Conservation (phyloP, 2,888 invertebrate genomes). For the Strigamia maritima region DNA sequence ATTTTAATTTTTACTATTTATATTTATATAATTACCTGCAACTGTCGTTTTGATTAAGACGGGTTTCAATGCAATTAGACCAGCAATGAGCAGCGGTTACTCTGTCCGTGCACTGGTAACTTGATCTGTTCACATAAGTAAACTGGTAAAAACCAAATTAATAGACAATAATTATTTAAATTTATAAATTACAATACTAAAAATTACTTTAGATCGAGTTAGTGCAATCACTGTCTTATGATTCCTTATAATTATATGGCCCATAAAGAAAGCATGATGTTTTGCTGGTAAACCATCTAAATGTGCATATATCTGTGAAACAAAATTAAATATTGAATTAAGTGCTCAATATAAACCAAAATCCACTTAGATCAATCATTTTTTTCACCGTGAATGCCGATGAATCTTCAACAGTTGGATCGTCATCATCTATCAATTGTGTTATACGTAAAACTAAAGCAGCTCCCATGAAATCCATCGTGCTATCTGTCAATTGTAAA, state of each 20-base stretch:
- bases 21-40: slow-evolving; percentile 22
- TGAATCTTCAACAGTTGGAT: background rate
- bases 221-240: slow-evolving; percentile 12
- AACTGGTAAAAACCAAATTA: background rate
- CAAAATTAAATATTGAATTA: background rate
- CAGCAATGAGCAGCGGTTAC: background rate
- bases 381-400: background rate
- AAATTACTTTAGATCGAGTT: background rate
- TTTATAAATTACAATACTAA: background rate
- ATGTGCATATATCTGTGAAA: slow-evolving; percentile 23
- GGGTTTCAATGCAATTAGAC: slow-evolving; percentile 12
- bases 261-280: slow-evolving; percentile 39
- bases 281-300: slow-evolving; percentile 20
- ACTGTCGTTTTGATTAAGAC: background rate
- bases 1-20: too few species aligned
- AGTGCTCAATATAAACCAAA: too few species aligned
- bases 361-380: too few species aligned
- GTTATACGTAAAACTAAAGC: slow-evolving; percentile 22
- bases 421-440: slow-evolving; percentile 11
- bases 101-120: background rate
- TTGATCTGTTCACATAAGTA: slow-evolving; percentile 9
- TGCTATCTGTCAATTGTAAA: background rate
- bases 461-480: slow-evolving; percentile 16
- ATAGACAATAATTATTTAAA: background rate
- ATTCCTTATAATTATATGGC: slow-evolving; percentile 7